Evolutionary conservation across 2,797 vertebrate genomes (phyloP).

Genomic region (Phoebastria nigripes): DNA sequence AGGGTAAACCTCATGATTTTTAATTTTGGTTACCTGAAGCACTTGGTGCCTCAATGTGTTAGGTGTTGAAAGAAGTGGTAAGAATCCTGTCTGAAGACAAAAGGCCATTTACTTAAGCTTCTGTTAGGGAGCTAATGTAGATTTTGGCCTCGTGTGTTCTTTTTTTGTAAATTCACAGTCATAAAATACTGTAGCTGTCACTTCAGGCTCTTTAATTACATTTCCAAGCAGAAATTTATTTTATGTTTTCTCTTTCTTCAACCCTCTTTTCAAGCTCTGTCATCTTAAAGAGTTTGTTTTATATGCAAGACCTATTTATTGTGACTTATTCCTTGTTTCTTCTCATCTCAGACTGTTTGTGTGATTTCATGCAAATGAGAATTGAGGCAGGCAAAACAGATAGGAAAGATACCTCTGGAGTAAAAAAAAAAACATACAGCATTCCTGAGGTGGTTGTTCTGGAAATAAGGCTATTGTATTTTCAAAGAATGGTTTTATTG

Average conservation of each 20-base stretch:
- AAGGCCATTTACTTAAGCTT: background rate
- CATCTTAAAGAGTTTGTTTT: background rate
- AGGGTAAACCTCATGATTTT: background rate
- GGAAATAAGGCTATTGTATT: background rate
- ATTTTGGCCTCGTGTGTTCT: background rate
- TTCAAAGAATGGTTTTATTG: background rate
- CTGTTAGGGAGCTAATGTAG: background rate
- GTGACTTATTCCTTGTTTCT: background rate
- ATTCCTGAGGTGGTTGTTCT: background rate
- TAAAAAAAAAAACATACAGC: background rate
- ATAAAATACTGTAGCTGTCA: background rate
- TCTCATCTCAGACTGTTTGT: background rate
- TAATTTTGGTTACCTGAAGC: background rate
- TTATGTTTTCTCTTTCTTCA: background rate
- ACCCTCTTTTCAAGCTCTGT: background rate
- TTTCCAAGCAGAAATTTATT: background rate
- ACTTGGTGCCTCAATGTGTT: accelerated
- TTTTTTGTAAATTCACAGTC: background rate
- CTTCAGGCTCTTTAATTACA: background rate
- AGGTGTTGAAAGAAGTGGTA: background rate
- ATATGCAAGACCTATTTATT: background rate
- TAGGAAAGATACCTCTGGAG: background rate
- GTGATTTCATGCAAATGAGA: conserved; percentile 28
- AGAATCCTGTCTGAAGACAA: background rate
- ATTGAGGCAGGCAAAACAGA: background rate